Conservation (phyloP, 2,888 invertebrate species). For the Stegana nigrithorax region DNA sequence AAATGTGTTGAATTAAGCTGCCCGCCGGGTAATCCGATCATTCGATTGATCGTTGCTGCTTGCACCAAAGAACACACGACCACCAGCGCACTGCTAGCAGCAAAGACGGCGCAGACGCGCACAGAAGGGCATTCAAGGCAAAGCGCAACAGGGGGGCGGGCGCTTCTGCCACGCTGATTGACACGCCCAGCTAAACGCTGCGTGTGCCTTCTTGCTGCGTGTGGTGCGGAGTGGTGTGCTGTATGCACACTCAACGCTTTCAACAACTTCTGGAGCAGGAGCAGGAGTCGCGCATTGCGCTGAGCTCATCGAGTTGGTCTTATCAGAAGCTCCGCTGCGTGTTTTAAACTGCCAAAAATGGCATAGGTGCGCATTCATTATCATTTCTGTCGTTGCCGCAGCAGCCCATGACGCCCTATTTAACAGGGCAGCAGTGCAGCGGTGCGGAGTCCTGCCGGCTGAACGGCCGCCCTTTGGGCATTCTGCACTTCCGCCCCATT, state of each 20-base stretch:
- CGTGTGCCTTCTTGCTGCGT: too few relatives aligned
- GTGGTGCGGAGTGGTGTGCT: too few relatives aligned
- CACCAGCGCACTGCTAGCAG: background rate
- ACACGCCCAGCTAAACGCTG: background rate
- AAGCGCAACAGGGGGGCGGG: background rate
- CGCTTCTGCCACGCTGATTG: background rate
- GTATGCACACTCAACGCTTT: constrained; percentile 55
- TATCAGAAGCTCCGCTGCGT: constrained; percentile 66
- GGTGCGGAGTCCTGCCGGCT: background rate
- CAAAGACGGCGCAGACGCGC: background rate
- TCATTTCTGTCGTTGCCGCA: constrained; percentile 35
- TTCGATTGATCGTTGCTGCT: background rate
- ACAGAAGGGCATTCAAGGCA: too few relatives aligned
- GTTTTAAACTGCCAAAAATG: constrained; percentile 58
- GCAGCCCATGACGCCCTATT: background rate
- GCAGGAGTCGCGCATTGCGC: too few relatives aligned
- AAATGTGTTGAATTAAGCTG: constrained; percentile 62
- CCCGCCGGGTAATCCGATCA: constrained; percentile 61
- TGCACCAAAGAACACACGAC: background rate
- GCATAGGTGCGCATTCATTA: constrained; percentile 58
- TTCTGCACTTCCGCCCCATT: constrained; percentile 40
- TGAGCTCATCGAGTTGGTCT: too few relatives aligned
- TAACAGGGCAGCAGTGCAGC: background rate
- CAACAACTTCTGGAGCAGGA: constrained; percentile 57
- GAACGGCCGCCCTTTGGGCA: constrained; percentile 57